Conservation (phyloP, 2,888 invertebrate genomes). For the Macrophya alboannulata region DNA sequence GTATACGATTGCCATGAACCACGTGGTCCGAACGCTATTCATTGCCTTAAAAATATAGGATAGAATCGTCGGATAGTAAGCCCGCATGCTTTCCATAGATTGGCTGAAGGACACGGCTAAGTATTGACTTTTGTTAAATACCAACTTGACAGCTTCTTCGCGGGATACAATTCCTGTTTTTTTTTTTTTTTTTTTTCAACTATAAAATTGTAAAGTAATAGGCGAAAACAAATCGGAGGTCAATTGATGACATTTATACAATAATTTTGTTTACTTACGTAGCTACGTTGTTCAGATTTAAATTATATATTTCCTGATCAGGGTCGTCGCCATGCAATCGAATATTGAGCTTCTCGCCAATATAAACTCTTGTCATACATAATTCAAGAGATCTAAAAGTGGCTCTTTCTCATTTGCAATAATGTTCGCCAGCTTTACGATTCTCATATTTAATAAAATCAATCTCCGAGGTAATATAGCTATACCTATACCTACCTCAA, state of each 20-base stretch:
- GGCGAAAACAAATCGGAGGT: conserved; percentile 18
- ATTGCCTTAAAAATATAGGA: conserved; percentile 10
- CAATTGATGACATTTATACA: not conserved
- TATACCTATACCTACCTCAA: not conserved
- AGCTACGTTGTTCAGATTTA: not conserved
- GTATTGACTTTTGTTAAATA: not conserved
- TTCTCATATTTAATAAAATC: not conserved
- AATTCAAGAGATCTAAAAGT: not conserved
- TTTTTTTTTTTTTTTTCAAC: not conserved
- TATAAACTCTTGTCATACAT: not conserved
- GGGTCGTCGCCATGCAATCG: not conserved
- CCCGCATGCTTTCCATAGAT: conserved; percentile 5
- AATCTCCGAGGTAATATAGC: not conserved
- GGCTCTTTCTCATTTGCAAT: not conserved
- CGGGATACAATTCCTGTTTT: conserved; percentile 1
- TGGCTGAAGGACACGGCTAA: not conserved
- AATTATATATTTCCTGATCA: conserved; percentile 3
- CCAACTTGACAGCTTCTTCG: conserved; percentile 22
- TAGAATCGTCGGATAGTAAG: not conserved
- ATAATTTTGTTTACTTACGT: not conserved
- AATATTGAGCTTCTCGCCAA: not conserved
- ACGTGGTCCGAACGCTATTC: conserved; percentile 11
- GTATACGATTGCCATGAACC: conserved; percentile 35
- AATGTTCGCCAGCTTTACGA: not conserved
- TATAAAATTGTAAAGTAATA: not conserved